phyloP scores from a whole-genome alignment of 92 coral and sea anemone genomes.

The Plumapathes pennacea region DNA sequence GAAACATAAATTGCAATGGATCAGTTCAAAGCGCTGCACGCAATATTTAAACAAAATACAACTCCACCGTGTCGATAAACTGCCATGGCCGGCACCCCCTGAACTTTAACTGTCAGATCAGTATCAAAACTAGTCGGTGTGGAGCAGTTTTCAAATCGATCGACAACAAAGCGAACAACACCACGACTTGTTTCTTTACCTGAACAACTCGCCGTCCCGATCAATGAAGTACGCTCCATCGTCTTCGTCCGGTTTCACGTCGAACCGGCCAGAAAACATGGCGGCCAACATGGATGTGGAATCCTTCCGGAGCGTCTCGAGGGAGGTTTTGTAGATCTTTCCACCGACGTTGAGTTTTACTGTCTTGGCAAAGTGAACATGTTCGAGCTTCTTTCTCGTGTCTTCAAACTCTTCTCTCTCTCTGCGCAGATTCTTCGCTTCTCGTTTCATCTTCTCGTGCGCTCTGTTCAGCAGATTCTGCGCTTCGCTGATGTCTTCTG shows the following conservation, averaged over 20 bases:
- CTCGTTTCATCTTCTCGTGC: slow-evolving; percentile 21
- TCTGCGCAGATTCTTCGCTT: slow-evolving; percentile 3
- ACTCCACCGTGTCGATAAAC: no score
- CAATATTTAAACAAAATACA: no score
- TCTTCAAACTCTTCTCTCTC: slow-evolving; percentile 41
- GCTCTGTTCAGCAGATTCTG: slow-evolving; percentile 34
- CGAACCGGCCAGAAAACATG: slow-evolving; percentile 68
- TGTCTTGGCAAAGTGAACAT: slow-evolving; percentile 32
- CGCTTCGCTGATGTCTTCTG: no score
- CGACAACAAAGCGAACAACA: no score
- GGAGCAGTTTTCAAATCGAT: no score
- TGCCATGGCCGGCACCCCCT: no score
- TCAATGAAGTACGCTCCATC: slow-evolving; percentile 71
- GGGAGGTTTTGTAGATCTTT: slow-evolving; percentile 49
- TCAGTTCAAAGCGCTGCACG: no score
- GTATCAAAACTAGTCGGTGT: no score
- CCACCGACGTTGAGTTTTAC: slow-evolving; percentile 66
- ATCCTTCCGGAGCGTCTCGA: slow-evolving; percentile 55
- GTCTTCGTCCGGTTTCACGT: slow-evolving; percentile 38
- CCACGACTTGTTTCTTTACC: no score
- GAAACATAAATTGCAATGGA: no score
- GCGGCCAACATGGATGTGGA: slow-evolving; percentile 59
- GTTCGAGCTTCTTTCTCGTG: slow-evolving; percentile 36
- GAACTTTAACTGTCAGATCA: no score
- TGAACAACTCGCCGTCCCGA: slow-evolving; percentile 58